Evolutionary conservation across 2,797 vertebrate species (phyloP), one percentile per base, ranked within the genome.

Genomic region (Pangasius sanitwongsei): DNA sequence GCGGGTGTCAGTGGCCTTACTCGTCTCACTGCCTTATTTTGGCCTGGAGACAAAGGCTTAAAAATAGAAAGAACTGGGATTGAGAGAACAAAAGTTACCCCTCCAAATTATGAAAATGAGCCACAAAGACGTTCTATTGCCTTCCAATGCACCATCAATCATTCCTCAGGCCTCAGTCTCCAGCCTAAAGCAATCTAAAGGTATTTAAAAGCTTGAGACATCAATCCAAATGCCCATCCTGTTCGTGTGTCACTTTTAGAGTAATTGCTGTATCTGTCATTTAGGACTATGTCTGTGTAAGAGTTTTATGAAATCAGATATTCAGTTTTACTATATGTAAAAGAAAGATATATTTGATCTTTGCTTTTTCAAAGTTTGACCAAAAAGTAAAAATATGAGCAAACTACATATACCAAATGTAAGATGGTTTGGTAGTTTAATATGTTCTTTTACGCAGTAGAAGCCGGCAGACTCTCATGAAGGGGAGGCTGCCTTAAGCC

Each of bases 91-190:
- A 93, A 92, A 92, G 92, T 91, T 84, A 50, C 86, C 89, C 83
- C 87, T 91, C 48, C 90, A 92, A 91, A 92, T 91, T 93, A 92
- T 92, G 90, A 92, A 94, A 91, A 93, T 93, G 91, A 91, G 89
- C 82, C 80, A 83, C 92, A 90, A 87, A 87, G 88, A 86, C 67
- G 89, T 92, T 92, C 90, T 91, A 89, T 89, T 83, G n/a, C 55
- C 44, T 94, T 92, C 92, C 89, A 94, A 94, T 89, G 92, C 87
- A 91, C 91, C 94, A 95, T 96, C 94, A 94, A 95, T 96, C 95
- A 95, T 85, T 87, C 87, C 90, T 88, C 92, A 85, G 75, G 88
- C 63, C 67, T 86, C 82, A 72, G 88, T 90, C 81, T 86, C 86
- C 88, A 91, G 92, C 74, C 91, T 88, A 87, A 93, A 91, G 91